A percentile compares a stretch with the other conserved stretches of the same genome.
Conservation (phyloP, 2,797 vertebrate genomes). For the Acrocephalus scirpaceus region DNA sequence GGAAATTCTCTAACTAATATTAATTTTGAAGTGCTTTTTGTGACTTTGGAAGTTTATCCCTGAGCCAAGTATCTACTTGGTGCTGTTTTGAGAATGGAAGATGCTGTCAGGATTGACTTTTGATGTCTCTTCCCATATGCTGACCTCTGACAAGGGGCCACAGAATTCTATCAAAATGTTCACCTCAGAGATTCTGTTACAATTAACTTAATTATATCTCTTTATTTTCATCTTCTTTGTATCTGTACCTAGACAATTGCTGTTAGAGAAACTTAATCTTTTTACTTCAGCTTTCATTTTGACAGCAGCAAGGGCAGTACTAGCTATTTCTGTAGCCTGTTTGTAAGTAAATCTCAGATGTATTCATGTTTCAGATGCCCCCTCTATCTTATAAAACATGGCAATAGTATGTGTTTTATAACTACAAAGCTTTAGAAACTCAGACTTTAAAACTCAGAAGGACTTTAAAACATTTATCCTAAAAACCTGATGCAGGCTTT, state of each 20-base stretch:
- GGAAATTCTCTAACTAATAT: background rate
- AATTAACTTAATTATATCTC: background rate
- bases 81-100: background rate
- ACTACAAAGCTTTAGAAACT: background rate
- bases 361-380: background rate
- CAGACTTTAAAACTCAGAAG: background rate
- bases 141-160: background rate
- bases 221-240: background rate
- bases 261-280: background rate
- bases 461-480: background rate
- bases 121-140: background rate
- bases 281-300: slow-evolving; percentile 5
- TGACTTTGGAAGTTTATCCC: background rate
- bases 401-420: background rate
- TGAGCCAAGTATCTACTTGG: background rate
- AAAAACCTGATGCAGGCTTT: background rate
- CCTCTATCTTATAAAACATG: background rate
- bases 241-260: background rate
- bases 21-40: background rate
- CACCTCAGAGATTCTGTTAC: background rate
- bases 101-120: background rate
- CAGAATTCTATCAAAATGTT: background rate
- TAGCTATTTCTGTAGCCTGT: slow-evolving; percentile 5
- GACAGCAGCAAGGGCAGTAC: background rate
- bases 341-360: background rate